These are phyloP conservation scores for Atethmia centrago DNA, from an alignment of 2,888 invertebrate genomes.

Conservation along the genomic window DNA sequence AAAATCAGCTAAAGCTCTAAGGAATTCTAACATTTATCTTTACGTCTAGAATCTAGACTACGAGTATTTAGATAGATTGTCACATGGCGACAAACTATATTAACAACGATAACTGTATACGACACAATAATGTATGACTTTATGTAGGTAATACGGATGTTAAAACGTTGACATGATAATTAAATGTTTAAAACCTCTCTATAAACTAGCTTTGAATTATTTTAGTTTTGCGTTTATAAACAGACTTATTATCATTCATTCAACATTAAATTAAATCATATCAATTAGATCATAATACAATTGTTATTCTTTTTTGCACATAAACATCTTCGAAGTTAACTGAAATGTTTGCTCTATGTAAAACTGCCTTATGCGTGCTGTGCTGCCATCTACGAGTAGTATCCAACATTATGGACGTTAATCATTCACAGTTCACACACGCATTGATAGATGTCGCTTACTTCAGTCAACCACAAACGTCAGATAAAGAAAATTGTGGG, in stretches of 20 bases:
- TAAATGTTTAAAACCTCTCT: not conserved
- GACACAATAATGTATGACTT: slow-evolving; percentile 27
- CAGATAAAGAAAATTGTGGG: not conserved
- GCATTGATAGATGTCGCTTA: slow-evolving; percentile 54
- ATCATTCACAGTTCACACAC: slow-evolving; percentile 26
- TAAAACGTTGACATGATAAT: not conserved
- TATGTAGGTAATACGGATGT: slow-evolving; percentile 4
- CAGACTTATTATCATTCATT: not conserved
- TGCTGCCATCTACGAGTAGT: slow-evolving; percentile 55
- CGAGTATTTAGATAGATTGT: not conserved
- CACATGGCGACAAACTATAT: not conserved
- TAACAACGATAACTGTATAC: slow-evolving; percentile 11
- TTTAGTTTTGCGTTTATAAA: not conserved
- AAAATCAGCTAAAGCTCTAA: not conserved
- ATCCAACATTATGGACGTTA: slow-evolving; percentile 8
- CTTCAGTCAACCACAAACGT: not conserved
- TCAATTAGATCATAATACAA: too few relatives aligned
- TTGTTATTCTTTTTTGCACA: too few relatives aligned
- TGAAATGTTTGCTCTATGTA: not conserved
- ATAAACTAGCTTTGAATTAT: not conserved
- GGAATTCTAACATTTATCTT: not conserved
- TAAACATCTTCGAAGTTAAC: not conserved
- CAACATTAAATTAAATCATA: too few relatives aligned
- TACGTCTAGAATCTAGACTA: not conserved
- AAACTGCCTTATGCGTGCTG: not conserved